Percentiles rank a stretch among this genome's conserved stretches.
Evolutionary conservation across 2,113 vertebrate species (phyloP).

Genomic region (Machaerirhynchus nigripectus): DNA sequence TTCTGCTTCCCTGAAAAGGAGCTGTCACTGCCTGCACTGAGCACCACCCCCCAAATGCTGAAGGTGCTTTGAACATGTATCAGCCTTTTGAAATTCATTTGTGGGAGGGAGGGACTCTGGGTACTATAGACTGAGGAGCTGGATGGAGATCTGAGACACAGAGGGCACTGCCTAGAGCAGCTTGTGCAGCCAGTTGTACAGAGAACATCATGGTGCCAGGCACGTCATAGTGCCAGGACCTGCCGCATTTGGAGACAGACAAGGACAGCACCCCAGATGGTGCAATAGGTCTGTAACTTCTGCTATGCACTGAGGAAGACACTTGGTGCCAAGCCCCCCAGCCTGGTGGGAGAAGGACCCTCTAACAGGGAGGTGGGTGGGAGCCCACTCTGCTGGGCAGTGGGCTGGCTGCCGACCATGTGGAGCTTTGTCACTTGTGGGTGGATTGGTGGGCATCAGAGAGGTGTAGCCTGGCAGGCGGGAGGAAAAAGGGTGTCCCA

Average conservation of each 20-base stretch:
- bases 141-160: neutral
- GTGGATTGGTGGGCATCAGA: neutral
- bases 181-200: neutral
- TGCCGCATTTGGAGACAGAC: neutral
- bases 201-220: neutral
- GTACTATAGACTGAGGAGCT: neutral
- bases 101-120: neutral
- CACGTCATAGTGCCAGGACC: no score
- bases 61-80: neutral
- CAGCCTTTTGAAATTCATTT: neutral
- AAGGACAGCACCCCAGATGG: neutral
- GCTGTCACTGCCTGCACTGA: neutral
- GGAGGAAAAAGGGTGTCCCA: neutral
- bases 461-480: neutral
- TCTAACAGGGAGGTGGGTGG: neutral
- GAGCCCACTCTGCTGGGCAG: neutral
- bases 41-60: neutral
- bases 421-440: neutral
- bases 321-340: neutral
- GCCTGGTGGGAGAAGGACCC: neutral
- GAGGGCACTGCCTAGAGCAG: neutral
- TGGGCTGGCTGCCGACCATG: fast-evolving
- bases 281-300: neutral
- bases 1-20: neutral
- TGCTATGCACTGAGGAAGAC: neutral